Base-by-base conservation (phyloP, 2,888 invertebrate genomes). In the Aspidapion aeneum region DNA sequence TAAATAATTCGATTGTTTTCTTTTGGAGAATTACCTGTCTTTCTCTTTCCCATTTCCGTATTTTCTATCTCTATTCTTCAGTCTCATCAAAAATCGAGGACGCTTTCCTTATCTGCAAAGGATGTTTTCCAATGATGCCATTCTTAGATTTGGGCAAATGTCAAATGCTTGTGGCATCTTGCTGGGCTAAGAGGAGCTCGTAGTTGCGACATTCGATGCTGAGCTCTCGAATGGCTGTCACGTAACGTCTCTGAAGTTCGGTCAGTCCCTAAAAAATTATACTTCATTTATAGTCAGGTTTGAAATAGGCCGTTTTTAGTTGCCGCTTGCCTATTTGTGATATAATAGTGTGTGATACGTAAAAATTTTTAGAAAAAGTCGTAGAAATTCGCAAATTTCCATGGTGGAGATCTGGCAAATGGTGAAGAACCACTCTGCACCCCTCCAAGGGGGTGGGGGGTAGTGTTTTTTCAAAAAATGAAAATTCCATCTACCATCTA, bases 171-270 rank as follows among this genome's bases (percentile, higher is more conserved):
- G 35, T 35, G 35, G 35, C 35, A 5, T 52, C 18, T 52, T 19
- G 17, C n/a, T 52, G 52, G 5, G 69, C 68, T 49, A 71, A 59
- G 21, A 74, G 59, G 9, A 64, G 65, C 76, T 90, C 90, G 77
- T 89, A 89, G 71, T 84, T 87, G 70, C 88, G 85, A 75, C 89
- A 90, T 77, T 90, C 90, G 68, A 88, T 86, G 65, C 89, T 89
- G 61, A 93, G 85, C 74, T 93, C 90, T 73, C 89, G 86, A 22
- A 93, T 87, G 50, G 90, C 89, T 56, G 86, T 85, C 54, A 90
- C 90, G 78, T 93, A 94, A 67, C 87, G 85, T 58, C 93, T 81
- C 75, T 92, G 90, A 68, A 89, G 85, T 70, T 93, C 93, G 22
- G 87, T 80, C 55, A 88, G 77, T 51, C 79, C 58, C 66, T 66